These are phyloP conservation scores for Pogonognathellus flavescens DNA, from an alignment of 1,140 invertebrate genomes.

Conservation along the genomic window DNA sequence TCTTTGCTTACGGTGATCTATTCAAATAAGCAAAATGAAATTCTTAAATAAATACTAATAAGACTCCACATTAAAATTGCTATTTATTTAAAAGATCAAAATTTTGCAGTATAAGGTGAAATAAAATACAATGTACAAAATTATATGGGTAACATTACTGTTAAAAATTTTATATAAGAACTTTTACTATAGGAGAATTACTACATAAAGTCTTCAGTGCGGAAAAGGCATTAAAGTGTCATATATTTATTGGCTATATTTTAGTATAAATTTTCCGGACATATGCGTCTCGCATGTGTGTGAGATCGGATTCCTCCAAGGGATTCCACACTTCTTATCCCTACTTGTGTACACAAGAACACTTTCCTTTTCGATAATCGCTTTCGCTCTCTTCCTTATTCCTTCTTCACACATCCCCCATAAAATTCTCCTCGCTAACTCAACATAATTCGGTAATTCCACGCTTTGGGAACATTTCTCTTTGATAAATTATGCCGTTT, in stretches of 20 bases:
- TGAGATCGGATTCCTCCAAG: constrained; percentile 12
- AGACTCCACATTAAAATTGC: no score
- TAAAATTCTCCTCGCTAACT: constrained; percentile 10
- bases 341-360: not conserved
- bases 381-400: constrained; percentile 25
- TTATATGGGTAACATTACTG: no score
- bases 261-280: constrained; percentile 18
- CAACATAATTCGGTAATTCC: constrained; percentile 10
- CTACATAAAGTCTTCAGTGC: not conserved
- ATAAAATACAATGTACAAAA: no score
- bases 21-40: no score
- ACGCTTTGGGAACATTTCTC: not conserved
- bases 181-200: no score
- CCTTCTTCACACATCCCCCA: not conserved
- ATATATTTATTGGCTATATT: constrained; percentile 43
- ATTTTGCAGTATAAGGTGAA: no score
- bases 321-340: constrained; percentile 10
- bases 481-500: constrained; percentile 37
- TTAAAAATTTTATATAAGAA: no score
- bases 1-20: no score
- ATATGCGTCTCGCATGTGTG: not conserved
- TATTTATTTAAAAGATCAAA: no score
- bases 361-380: not conserved
- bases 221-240: constrained; percentile 28
- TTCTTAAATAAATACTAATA: no score